Evolutionary conservation across 2,888 invertebrate genomes (phyloP).

Genomic region (Creontiades dilutus): DNA sequence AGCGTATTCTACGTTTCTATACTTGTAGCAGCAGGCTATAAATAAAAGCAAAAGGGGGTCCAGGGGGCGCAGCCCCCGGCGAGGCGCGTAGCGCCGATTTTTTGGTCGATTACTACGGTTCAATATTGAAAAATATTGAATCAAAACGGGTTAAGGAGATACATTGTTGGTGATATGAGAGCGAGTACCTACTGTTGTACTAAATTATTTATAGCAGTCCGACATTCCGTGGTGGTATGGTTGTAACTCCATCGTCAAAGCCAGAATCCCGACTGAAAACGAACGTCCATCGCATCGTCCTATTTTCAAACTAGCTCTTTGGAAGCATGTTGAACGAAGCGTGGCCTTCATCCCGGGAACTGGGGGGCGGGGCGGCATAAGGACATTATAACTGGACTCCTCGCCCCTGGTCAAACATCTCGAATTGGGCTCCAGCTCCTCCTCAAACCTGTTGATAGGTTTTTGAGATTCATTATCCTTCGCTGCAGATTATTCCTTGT

Average conservation of each 20-base stretch:
- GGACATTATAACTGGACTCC: constrained; percentile 70
- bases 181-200: too few relatives aligned
- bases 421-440: constrained; percentile 67
- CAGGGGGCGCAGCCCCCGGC: too few relatives aligned
- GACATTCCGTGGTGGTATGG: neutral
- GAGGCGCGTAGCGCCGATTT: too few relatives aligned
- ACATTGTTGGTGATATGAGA: too few relatives aligned
- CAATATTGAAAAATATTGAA: too few relatives aligned
- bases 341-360: constrained; percentile 48
- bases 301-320: neutral
- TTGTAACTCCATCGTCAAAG: neutral
- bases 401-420: constrained; percentile 67
- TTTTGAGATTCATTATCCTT: constrained; percentile 69
- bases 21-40: too few relatives aligned
- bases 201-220: too few relatives aligned
- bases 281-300: neutral
- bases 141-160: too few relatives aligned
- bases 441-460: constrained; percentile 70
- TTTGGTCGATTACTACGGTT: too few relatives aligned
- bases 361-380: constrained; percentile 53
- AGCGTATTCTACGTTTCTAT: too few relatives aligned
- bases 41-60: too few relatives aligned
- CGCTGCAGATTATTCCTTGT: constrained; percentile 66
- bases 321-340: constrained; percentile 6
- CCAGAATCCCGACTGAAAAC: neutral